Conservation (phyloP, 2,113 vertebrate genomes). For the Cacatua alba region DNA sequence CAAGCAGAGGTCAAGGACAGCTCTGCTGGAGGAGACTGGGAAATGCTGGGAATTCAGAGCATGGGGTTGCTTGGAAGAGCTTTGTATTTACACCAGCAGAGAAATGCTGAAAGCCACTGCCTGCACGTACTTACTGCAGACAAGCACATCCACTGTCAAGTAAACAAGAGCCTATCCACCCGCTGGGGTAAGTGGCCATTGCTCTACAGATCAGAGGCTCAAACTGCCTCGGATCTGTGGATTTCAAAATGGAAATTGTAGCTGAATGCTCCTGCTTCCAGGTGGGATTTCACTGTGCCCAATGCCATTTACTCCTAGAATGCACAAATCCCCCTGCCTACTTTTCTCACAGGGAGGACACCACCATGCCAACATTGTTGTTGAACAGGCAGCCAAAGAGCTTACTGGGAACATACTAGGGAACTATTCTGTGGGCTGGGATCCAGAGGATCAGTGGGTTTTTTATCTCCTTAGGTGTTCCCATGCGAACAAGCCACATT, state of each 20-base stretch:
- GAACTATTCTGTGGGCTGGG: neutral
- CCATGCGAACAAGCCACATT: fast-evolving
- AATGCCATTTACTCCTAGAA: neutral
- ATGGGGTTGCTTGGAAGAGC: neutral
- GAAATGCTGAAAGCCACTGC: neutral
- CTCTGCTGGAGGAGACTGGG: neutral
- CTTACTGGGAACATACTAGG: neutral
- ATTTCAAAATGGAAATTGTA: neutral
- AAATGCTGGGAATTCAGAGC: neutral
- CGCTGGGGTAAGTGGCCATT: neutral
- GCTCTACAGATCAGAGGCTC: neutral
- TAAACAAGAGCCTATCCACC: neutral
- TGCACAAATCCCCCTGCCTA: neutral
- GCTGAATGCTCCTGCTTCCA: neutral
- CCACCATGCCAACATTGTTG: fast-evolving
- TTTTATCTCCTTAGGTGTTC: neutral
- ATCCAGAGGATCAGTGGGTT: neutral
- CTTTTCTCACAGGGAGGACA: neutral
- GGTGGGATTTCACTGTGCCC: neutral
- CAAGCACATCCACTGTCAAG: neutral
- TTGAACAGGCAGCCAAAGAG: neutral
- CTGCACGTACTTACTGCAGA: neutral
- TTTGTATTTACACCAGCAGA: neutral
- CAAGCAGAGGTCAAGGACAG: constrained; percentile 29
- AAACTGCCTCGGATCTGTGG: neutral